phyloP scores from a whole-genome alignment of 2,888 invertebrate species.

The Hemaris fuciformis region DNA sequence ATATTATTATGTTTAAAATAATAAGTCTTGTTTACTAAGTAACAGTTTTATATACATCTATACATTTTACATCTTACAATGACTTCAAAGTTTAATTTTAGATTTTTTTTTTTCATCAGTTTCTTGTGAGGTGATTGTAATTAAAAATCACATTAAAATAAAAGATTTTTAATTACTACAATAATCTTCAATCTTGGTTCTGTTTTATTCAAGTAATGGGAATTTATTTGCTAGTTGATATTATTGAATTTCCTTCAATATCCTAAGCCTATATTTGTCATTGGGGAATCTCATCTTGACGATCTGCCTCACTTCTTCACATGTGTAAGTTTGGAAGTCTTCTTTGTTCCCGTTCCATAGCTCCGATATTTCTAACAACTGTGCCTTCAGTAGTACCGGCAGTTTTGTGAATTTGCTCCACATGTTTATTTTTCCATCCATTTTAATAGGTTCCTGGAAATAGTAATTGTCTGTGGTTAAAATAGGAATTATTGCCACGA shows the following conservation, averaged over 20 bases:
- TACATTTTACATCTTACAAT: too few relatives aligned
- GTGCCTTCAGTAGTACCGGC: constrained; percentile 59
- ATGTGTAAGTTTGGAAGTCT: constrained; percentile 50
- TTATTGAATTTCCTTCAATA: constrained; percentile 73
- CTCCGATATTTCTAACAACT: constrained; percentile 61
- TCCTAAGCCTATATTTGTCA: constrained; percentile 64
- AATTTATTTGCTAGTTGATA: neutral
- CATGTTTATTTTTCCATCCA: constrained; percentile 53
- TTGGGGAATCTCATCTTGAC: constrained; percentile 73
- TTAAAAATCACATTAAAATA: too few relatives aligned
- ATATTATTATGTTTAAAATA: too few relatives aligned
- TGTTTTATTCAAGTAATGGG: too few relatives aligned
- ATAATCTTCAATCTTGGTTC: too few relatives aligned
- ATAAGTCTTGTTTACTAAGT: too few relatives aligned
- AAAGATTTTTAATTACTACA: too few relatives aligned
- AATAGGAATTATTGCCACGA: too few relatives aligned
- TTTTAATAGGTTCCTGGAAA: constrained; percentile 53
- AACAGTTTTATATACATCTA: too few relatives aligned
- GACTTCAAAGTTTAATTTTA: too few relatives aligned
- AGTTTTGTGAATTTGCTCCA: constrained; percentile 68
- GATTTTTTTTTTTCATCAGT: too few relatives aligned
- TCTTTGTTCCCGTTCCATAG: constrained; percentile 55
- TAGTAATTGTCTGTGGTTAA: neutral
- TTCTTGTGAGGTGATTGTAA: too few relatives aligned
- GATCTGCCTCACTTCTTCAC: constrained; percentile 70